A percentile compares a stretch with the other conserved stretches of the same genome.
Conservation (phyloP, 2,888 invertebrate genomes). For the Tribolium freemani region DNA sequence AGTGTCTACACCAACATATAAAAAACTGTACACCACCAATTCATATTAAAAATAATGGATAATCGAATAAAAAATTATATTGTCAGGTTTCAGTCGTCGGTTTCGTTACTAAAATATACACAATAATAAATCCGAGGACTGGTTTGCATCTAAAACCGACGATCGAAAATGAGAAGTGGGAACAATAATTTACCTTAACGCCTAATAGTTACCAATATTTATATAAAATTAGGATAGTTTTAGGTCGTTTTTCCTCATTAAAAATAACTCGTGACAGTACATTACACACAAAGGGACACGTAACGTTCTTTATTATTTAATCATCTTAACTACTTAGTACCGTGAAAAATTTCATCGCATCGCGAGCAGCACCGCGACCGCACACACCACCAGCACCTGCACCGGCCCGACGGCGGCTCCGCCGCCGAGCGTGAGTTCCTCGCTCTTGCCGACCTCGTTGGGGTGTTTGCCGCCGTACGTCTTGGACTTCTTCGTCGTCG, state of each 20-base stretch:
- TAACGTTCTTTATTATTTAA: constrained; percentile 2
- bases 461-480: constrained; percentile 84
- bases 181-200: constrained; percentile 59
- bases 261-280: constrained; percentile 43
- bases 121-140: constrained; percentile 16
- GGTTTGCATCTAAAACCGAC: constrained; percentile 9
- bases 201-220: constrained; percentile 57
- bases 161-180: constrained; percentile 24
- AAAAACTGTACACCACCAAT: constrained; percentile 64
- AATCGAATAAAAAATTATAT: constrained; percentile 55
- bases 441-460: constrained; percentile 94
- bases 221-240: constrained; percentile 60
- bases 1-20: constrained; percentile 60
- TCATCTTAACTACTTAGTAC: neutral
- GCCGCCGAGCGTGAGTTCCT: constrained; percentile 86
- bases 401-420: constrained; percentile 45
- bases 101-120: constrained; percentile 24
- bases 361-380: constrained; percentile 57
- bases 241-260: constrained; percentile 45
- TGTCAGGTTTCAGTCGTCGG: constrained; percentile 55
- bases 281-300: constrained; percentile 54
- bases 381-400: constrained; percentile 56
- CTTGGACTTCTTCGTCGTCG: constrained; percentile 78
- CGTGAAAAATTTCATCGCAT: constrained; percentile 59
- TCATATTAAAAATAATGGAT: constrained; percentile 52